Evolutionary conservation across 1,140 invertebrate species (phyloP).

Genomic region (Bombus haemorrhoidalis): DNA sequence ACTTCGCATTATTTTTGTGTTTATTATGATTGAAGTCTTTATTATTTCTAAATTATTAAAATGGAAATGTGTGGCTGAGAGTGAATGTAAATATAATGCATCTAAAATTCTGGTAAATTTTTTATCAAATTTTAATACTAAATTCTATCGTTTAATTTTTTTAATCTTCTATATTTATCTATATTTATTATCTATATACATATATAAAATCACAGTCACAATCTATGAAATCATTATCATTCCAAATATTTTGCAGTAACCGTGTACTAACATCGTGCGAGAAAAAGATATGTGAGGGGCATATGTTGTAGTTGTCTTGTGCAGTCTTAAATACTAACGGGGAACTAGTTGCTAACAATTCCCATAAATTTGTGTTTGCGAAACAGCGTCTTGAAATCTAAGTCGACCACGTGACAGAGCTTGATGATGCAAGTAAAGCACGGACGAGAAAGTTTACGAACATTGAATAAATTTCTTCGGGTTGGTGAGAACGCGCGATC

Average conservation of each 20-base stretch:
- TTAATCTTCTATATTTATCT: no score
- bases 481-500: neutral
- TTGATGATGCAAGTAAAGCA: constrained; percentile 11
- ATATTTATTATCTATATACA: no score
- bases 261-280: neutral
- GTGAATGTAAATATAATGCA: no score
- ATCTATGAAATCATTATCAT: neutral
- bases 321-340: constrained; percentile 7
- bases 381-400: constrained; percentile 17
- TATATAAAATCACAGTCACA: no score
- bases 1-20: no score
- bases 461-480: neutral
- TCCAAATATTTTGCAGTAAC: neutral
- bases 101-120: no score
- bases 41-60: no score
- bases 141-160: no score
- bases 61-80: no score
- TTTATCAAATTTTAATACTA: no score
- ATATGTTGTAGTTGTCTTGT: neutral
- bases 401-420: constrained; percentile 17
- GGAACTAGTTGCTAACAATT: constrained; percentile 29
- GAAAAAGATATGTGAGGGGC: neutral
- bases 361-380: constrained; percentile 26
- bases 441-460: neutral
- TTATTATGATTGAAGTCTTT: no score